These are phyloP conservation scores for Calephelis nemesis DNA, from an alignment of 1,140 invertebrate species.

Conservation along the genomic window DNA sequence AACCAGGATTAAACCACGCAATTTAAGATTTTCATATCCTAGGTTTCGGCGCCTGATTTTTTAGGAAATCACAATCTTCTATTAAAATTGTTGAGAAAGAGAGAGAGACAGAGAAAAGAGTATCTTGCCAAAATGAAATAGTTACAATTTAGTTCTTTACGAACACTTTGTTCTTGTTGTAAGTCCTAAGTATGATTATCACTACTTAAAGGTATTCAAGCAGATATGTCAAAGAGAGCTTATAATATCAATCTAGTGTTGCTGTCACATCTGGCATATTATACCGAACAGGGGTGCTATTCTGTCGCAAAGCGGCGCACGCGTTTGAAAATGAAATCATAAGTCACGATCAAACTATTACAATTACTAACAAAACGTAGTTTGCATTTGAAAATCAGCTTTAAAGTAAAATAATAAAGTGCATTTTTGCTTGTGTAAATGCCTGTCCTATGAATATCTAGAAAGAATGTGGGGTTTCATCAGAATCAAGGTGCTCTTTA, in stretches of 20 bases:
- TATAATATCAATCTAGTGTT: slow-evolving; percentile 1
- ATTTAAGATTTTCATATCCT: too few relatives aligned
- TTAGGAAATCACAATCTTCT: too few relatives aligned
- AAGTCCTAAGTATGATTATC: too few relatives aligned
- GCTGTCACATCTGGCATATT: slow-evolving; percentile 17
- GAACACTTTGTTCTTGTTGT: too few relatives aligned
- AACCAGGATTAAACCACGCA: too few relatives aligned
- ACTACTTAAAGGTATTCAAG: too few relatives aligned
- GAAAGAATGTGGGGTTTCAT: slow-evolving; percentile 40
- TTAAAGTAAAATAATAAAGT: slow-evolving; percentile 22
- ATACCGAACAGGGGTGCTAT: slow-evolving; percentile 31
- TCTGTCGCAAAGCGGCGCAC: slow-evolving; percentile 53
- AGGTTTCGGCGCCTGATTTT: too few relatives aligned
- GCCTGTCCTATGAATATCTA: slow-evolving; percentile 29
- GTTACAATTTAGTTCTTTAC: too few relatives aligned
- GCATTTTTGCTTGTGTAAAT: slow-evolving; percentile 2
- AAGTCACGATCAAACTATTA: slow-evolving; percentile 55
- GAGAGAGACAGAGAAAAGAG: too few relatives aligned
- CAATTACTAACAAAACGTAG: slow-evolving; percentile 34
- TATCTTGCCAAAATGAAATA: too few relatives aligned
- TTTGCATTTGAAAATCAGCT: slow-evolving; percentile 22
- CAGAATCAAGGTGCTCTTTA: slow-evolving; percentile 38
- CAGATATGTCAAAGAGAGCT: neutral
- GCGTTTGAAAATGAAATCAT: slow-evolving; percentile 59
- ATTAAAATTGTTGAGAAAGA: too few relatives aligned